These are phyloP conservation scores for Pongo abelii DNA, from an alignment of 2,113 vertebrate genomes.

Conservation along the genomic window DNA sequence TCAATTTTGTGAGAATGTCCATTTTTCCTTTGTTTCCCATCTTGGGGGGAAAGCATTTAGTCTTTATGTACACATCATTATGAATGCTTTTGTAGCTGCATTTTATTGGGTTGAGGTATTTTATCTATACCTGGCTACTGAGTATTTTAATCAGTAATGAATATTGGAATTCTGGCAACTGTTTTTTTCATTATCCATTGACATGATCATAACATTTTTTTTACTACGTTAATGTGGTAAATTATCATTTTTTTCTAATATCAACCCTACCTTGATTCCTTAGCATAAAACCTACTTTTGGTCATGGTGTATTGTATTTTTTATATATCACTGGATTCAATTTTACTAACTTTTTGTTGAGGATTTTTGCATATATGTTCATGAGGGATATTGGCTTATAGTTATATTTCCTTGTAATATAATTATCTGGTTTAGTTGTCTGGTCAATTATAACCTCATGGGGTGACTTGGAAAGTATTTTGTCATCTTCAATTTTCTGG, in stretches of 20 bases:
- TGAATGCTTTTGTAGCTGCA: neutral
- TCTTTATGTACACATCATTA: neutral
- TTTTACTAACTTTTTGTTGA: neutral
- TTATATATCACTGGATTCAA: neutral
- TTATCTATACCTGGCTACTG: neutral
- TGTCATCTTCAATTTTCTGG: neutral
- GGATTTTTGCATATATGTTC: neutral
- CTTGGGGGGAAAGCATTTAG: neutral
- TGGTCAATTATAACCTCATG: neutral
- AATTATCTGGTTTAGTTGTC: neutral
- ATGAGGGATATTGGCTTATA: neutral
- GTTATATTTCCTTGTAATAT: constrained; percentile 1
- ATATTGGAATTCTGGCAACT: neutral
- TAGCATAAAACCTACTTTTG: constrained; percentile 1
- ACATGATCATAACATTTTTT: neutral
- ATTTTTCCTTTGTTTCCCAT: neutral
- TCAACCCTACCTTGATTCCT: neutral
- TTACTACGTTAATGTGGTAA: neutral
- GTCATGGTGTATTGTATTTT: neutral
- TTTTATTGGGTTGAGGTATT: neutral
- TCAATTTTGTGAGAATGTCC: neutral
- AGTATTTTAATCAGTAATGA: neutral
- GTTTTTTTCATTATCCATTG: neutral
- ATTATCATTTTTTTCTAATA: neutral
- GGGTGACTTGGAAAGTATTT: neutral